These are phyloP conservation scores for Pangasius djambal DNA, from an alignment of 2,797 vertebrate genomes.

Conservation along the genomic window DNA sequence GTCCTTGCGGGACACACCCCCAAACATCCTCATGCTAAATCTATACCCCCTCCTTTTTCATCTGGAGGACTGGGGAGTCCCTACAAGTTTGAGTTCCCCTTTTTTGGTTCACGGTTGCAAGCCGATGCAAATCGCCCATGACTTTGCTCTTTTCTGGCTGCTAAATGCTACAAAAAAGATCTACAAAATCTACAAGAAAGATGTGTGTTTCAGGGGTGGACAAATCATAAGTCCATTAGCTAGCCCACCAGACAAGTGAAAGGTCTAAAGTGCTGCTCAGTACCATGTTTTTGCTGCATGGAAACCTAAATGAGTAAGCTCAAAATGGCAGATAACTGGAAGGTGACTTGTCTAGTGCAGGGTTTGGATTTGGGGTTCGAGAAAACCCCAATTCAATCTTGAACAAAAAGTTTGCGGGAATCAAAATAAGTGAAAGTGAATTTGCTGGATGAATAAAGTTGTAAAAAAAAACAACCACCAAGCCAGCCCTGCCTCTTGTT, in stretches of 20 bases:
- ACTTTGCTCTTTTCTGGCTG: conserved; percentile 45
- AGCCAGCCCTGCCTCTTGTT: not conserved
- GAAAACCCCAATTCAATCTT: not conserved
- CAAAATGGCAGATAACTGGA: not conserved
- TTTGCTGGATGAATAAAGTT: not conserved
- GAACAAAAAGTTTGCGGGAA: not conserved
- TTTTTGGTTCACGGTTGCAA: conserved; percentile 27
- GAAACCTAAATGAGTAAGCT: not conserved
- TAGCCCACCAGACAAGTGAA: not conserved
- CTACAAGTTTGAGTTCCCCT: conserved; percentile 45
- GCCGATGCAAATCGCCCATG: conserved; percentile 46
- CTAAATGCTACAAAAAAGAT: too few relatives aligned
- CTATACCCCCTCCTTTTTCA: not conserved
- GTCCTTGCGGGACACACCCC: conserved; percentile 66
- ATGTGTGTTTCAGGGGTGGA: not conserved
- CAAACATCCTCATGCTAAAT: conserved; percentile 45
- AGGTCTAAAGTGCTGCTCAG: not conserved
- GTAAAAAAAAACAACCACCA: not conserved
- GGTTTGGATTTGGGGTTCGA: not conserved
- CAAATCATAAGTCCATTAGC: not conserved
- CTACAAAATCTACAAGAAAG: too few relatives aligned
- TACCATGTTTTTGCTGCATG: not conserved
- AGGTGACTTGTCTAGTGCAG: not conserved
- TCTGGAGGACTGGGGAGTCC: conserved; percentile 45
- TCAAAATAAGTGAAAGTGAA: not conserved